Evolutionary conservation across 2,888 invertebrate genomes (phyloP), one percentile per base, ranked within the genome.

Genomic region (Boloria euphrosyne): DNA sequence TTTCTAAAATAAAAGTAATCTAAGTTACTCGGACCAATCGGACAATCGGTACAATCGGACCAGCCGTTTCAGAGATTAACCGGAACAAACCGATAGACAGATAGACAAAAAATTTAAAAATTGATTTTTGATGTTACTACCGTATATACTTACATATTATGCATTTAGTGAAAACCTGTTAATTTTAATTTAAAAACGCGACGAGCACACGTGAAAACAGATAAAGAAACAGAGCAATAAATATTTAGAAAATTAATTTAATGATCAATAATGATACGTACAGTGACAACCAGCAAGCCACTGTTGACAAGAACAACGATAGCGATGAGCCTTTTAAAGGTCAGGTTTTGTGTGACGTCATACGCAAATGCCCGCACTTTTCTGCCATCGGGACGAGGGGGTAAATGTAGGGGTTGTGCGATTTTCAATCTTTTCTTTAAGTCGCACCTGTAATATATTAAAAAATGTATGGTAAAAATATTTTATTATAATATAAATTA

Each of bases 401-500:
- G 99, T 70, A 99, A 93, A 87, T 99, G 99, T 0, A 99, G 92
- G 0, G 99, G 99, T 87, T 99, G 99, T 5, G 99, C 99, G 79
- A 99, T 98, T 93, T 99, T 99, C 87, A 99, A 93, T 82, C 99
- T 94, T 83, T 99, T 99, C 84, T 99, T 99, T 68, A 99, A 93
- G 84, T 99, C 99, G 87, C 99, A 98, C 95, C 95, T 95, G 50
- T 27, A 47, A 65, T 38, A 5, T 18, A 50, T 18, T 50, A 10
- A 17, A 22, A 14, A 38, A 38, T 2, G 31, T 38, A 38, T 18
- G 17, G 22, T 13, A 50, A 13, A 5, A 22, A 14, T 18, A 7
- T 22, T 50, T 5, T 4, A 4, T 13, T 16, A n/a, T 22, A 0
- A 53, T 53, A 53, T 16, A 38, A 38, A 38, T 7, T 16, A 17